Evolutionary conservation across 2,888 invertebrate genomes (phyloP).

Genomic region (Hofmannophila pseudospretella): DNA sequence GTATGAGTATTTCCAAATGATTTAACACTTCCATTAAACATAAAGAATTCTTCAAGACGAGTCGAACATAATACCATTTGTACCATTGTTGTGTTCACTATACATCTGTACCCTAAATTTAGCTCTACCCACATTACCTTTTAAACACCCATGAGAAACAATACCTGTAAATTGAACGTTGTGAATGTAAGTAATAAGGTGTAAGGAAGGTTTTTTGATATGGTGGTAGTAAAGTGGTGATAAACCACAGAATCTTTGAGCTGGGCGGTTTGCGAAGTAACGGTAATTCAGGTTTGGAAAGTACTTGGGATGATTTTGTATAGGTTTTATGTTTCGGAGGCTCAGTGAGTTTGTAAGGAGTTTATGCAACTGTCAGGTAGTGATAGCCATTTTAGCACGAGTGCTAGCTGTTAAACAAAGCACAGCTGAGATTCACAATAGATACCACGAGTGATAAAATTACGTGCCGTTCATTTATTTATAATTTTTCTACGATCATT

Average conservation of each 20-base stretch:
- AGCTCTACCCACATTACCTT: conserved; percentile 11
- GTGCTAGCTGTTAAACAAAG: too few relatives aligned
- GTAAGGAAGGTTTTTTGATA: not conserved
- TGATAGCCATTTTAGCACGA: too few relatives aligned
- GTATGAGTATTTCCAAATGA: not conserved
- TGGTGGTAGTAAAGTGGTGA: not conserved
- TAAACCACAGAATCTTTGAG: conserved; percentile 54
- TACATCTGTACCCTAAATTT: conserved; percentile 35
- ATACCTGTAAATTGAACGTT: too few relatives aligned
- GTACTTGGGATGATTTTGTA: conserved; percentile 4
- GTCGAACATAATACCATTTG: conserved; percentile 25
- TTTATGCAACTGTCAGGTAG: too few relatives aligned
- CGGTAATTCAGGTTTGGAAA: conserved; percentile 58
- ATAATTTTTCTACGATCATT: too few relatives aligned
- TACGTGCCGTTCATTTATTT: too few relatives aligned
- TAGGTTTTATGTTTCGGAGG: not conserved
- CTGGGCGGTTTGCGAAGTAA: conserved; percentile 48
- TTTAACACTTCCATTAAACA: not conserved
- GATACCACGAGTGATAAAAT: too few relatives aligned
- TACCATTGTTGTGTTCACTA: conserved; percentile 37
- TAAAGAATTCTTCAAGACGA: conserved; percentile 15
- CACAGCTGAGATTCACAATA: too few relatives aligned
- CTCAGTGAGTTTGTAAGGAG: not conserved
- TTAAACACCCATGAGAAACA: too few relatives aligned
- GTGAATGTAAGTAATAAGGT: too few relatives aligned